Evolutionary conservation across 2,113 vertebrate species (phyloP).

Genomic region (Grus americana): DNA sequence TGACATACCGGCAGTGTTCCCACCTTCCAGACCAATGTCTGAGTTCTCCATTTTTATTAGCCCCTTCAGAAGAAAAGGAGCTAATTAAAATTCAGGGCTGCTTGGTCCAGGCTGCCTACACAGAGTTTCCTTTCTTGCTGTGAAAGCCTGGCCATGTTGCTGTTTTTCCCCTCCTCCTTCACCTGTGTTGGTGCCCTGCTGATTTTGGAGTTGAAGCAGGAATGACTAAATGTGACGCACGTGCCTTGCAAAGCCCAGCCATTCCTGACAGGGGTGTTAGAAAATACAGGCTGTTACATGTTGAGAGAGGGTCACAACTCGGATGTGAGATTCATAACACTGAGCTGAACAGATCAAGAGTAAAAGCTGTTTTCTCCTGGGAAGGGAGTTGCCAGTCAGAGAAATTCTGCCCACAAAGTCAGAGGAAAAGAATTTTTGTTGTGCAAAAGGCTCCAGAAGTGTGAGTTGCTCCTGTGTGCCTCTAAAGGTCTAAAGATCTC

Average conservation of each 20-base stretch:
- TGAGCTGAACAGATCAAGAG: neutral
- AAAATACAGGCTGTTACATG: neutral
- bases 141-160: neutral
- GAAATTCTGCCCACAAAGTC: neutral
- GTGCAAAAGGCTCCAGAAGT: neutral
- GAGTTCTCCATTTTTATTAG: neutral
- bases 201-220: neutral
- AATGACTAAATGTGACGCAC: neutral
- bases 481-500: neutral
- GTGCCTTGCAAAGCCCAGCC: neutral
- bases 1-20: neutral
- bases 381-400: neutral
- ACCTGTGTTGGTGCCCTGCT: neutral
- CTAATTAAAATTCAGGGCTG: neutral
- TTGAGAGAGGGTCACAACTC: neutral
- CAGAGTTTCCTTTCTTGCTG: neutral
- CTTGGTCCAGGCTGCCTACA: neutral
- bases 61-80: neutral
- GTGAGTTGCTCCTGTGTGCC: neutral
- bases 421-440: neutral
- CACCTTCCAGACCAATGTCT: neutral
- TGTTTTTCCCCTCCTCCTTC: neutral
- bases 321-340: neutral
- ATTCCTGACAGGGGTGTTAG: neutral
- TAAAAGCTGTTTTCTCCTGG: neutral